Percentiles rank a stretch among this genome's conserved stretches.
These are phyloP conservation scores for Plebejus melissa DNA, from an alignment of 2,888 invertebrate species.

Conservation along the genomic window DNA sequence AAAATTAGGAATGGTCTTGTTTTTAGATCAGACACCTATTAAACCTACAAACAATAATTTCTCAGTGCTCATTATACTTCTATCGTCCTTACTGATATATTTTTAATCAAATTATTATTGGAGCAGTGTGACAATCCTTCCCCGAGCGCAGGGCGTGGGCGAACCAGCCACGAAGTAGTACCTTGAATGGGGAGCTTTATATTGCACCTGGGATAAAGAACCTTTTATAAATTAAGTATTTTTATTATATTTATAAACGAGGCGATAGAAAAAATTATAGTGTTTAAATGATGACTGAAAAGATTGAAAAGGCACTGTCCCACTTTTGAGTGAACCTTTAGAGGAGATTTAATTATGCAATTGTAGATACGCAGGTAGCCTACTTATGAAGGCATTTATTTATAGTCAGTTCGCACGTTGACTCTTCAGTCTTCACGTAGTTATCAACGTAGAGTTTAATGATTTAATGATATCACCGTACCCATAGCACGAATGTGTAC, in stretches of 20 bases:
- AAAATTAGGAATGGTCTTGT: background rate
- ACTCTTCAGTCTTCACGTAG: background rate
- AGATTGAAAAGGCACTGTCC: constrained; percentile 1
- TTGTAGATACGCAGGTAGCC: constrained; percentile 9
- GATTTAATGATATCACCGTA: too few species aligned
- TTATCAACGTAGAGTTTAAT: background rate
- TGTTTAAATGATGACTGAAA: constrained; percentile 9
- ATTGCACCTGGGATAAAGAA: constrained; percentile 28
- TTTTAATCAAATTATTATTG: constrained; percentile 2
- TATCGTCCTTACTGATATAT: background rate
- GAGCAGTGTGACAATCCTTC: constrained; percentile 28
- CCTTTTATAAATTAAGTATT: constrained; percentile 29
- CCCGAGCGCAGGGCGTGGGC: constrained; percentile 34
- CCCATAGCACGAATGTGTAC: background rate
- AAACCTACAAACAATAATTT: too few species aligned
- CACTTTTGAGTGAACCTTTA: background rate
- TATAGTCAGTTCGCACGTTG: background rate
- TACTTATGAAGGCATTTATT: background rate
- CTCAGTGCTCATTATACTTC: background rate
- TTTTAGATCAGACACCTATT: too few species aligned
- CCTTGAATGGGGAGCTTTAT: constrained; percentile 36
- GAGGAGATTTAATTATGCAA: constrained; percentile 16
- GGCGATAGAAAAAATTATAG: constrained; percentile 21
- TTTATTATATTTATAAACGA: constrained; percentile 29
- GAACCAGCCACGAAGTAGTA: constrained; percentile 29